Percentiles rank a stretch among this genome's conserved stretches.
phyloP scores from a whole-genome alignment of 2,888 invertebrate species.

The Melieria omissa region DNA sequence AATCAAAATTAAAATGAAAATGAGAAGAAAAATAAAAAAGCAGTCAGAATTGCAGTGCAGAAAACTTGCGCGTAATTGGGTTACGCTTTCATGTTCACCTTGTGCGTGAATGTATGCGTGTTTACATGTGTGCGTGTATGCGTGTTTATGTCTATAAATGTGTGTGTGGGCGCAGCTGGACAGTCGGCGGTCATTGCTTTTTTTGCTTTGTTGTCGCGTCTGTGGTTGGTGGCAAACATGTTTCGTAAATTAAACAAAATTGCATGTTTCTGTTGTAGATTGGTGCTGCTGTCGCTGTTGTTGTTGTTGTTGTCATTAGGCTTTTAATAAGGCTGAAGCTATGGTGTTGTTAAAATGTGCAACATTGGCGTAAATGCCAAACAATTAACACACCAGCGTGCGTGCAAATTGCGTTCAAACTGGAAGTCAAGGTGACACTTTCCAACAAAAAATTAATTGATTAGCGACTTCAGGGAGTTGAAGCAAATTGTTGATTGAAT shows the following conservation, averaged over 20 bases:
- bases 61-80: not conserved
- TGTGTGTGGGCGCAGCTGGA: too few relatives aligned
- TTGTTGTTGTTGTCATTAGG: not conserved
- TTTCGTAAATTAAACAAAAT: conserved; percentile 23
- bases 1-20: not conserved
- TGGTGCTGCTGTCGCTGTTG: conserved; percentile 6
- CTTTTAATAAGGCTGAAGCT: not conserved
- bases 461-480: too few relatives aligned
- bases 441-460: too few relatives aligned
- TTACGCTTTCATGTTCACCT: not conserved
- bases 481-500: too few relatives aligned
- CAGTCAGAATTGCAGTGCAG: not conserved
- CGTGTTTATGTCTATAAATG: not conserved
- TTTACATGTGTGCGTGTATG: conserved; percentile 28
- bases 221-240: not conserved
- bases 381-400: conserved; percentile 1
- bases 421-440: too few relatives aligned
- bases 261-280: conserved; percentile 10
- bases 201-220: too few relatives aligned
- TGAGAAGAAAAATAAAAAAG: not conserved
- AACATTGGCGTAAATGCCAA: not conserved
- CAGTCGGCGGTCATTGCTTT: too few relatives aligned
- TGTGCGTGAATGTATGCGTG: conserved; percentile 8
- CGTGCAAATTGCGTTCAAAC: too few relatives aligned
- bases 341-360: too few relatives aligned